Evolutionary conservation across 2,113 vertebrate genomes (phyloP).

Genomic region (Benitochromis conjunctus): DNA sequence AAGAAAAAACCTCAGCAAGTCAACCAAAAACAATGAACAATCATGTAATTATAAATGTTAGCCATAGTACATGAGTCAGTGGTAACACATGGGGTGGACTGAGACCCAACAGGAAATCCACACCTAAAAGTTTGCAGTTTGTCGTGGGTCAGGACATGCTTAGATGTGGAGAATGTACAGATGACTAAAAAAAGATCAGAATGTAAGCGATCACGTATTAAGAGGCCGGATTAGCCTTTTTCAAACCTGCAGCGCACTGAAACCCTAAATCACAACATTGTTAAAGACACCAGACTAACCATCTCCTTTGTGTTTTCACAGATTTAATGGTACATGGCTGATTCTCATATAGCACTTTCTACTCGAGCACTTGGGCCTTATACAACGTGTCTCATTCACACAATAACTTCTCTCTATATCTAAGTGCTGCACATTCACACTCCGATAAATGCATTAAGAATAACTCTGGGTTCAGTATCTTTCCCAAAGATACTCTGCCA

Average conservation of each 20-base stretch:
- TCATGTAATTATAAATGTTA: neutral
- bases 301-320: neutral
- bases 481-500: neutral
- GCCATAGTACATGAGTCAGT: neutral
- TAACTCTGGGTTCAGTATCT: neutral
- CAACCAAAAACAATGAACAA: neutral
- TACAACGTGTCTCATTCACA: neutral
- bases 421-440: neutral
- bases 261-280: neutral
- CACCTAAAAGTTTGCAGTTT: neutral
- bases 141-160: neutral
- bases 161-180: neutral
- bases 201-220: neutral
- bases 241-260: neutral
- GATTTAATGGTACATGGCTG: neutral
- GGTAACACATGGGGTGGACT: neutral
- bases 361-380: neutral
- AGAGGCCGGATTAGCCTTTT: neutral
- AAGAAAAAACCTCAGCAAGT: neutral
- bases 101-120: constrained; percentile 12
- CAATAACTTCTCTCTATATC: neutral
- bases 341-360: neutral
- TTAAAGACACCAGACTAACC: neutral
- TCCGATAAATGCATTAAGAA: neutral
- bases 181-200: neutral